Evolutionary conservation across 2,888 invertebrate species (phyloP), one percentile per base, ranked within the genome.

Genomic region (Boloria euphrosyne): DNA sequence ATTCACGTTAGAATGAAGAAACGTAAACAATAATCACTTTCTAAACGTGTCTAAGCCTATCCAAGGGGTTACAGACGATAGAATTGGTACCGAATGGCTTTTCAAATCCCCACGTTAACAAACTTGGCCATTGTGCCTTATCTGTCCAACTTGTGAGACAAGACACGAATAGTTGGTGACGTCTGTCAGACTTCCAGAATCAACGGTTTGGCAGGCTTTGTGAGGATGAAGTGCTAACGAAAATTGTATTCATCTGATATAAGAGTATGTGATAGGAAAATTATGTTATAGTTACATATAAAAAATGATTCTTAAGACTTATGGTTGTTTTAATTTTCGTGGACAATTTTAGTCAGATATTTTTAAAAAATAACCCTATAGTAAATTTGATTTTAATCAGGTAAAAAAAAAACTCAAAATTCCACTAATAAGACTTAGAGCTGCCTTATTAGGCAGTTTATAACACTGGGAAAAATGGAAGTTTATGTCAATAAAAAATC

Each of bases 121-220:
- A 83, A 86, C 84, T 86, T 85, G 82, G 83, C 82, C 79, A 82
- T 86, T 84, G 82, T 86, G 79, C 73, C 78, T 87, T 88, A 88
- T 87, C 89, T 74, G 75, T 79, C 83, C 80, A 88, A 88, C 83
- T 88, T 88, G 79, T 78, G 72, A 77, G 76, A 79, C 74, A 83
- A 86, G 86, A 87, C 63, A 44, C 51, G 66, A 66, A 66, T 66
- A 66, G 69, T 69, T 69, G 67, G 54, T 50, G 69, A 69, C 66
- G 66, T 17, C 63, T 66, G 66, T 64, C 69, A 64, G 55, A 47
- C 58, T 84, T 84, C 44, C 53, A 61, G 64, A 68, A 73, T 72
- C 61, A 46, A 64, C 60, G 55, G 53, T 63, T 64, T 44, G 60
- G 60, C 27, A 60, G 52, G 22, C 57, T 62, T 64, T 66, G 61